Evolutionary conservation across 2,113 vertebrate species (phyloP), one percentile per base, ranked within the genome.

Genomic region (Australoheros scitulus): DNA sequence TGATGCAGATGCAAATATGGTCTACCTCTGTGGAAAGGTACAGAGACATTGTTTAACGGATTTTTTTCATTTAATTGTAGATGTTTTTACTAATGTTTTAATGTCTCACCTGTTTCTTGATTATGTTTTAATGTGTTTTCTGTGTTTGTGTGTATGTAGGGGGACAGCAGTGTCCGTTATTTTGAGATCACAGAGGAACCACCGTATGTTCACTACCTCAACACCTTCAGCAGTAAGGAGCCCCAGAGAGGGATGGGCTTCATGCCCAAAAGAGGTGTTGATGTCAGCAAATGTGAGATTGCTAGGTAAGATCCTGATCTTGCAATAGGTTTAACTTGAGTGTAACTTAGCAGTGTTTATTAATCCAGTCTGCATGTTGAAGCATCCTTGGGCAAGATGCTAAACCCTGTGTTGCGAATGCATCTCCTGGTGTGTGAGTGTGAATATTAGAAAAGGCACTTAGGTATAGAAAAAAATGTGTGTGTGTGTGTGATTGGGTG

Each of bases 11-110:
- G 96, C 98, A 92, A 98, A 96, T 94, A 97, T 99, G 18, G 96
- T 99, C 76, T 99, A 99, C 93, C 95, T 99, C 77, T 98, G 97
- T 7, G 98, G 98, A 90, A 99, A 99, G 97, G 98, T 99, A 95
- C 11, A 22, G 9, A n/a, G 9, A 72, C 24, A 2, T 1, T 34
- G 17, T 14, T 41, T 34, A 43, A 26, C 7, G 26, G 7, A 24
- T 36, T 76, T 15, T 29, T 47, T 15, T 2, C 22, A 26, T 20
- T 77, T 36, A 24, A 13, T 29, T 68, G 22, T 34, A 22, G 29
- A 50, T 50, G 13, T 22, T 20, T 61, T 32, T 13, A 6, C 34
- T 59, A 20, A 38, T 36, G 78, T 24, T 18, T 4, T 7, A 18
- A 8, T 29, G 4, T 61, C 6, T 20, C 9, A 14, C 43, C n/a